phyloP scores from a whole-genome alignment of 2,113 vertebrate genomes.

The Grammomys surdaster region DNA sequence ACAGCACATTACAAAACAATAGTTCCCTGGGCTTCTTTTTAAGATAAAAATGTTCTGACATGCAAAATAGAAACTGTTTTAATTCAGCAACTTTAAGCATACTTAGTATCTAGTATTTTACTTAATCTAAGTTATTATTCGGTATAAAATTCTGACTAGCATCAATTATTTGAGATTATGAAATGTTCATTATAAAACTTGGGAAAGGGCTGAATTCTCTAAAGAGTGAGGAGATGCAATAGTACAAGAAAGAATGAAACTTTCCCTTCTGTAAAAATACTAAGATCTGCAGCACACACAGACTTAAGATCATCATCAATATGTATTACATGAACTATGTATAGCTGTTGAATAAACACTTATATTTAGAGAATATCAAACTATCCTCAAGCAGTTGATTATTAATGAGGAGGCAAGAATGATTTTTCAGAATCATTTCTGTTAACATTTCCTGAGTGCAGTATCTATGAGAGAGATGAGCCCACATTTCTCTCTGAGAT shows the following conservation, averaged over 20 bases:
- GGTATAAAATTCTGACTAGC: constrained; percentile 27
- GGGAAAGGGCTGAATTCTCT: constrained; percentile 45
- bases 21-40: background rate
- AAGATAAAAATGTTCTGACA: constrained; percentile 45
- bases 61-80: constrained; percentile 50
- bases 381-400: constrained; percentile 35
- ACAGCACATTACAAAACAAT: background rate
- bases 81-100: constrained; percentile 44
- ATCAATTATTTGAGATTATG: constrained; percentile 25
- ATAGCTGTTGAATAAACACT: constrained; percentile 37
- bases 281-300: constrained; percentile 22
- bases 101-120: constrained; percentile 18
- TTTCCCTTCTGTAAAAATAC: constrained; percentile 33
- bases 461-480: background rate
- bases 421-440: background rate
- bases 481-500: background rate
- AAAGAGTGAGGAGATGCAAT: constrained; percentile 49
- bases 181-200: constrained; percentile 58
- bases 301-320: background rate
- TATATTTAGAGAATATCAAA: constrained; percentile 26
- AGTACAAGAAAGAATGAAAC: background rate
- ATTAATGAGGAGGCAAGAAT: constrained; percentile 34
- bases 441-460: background rate
- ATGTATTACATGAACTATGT: background rate
- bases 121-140: constrained; percentile 59